These are phyloP conservation scores for Montipora capitata DNA, from an alignment of 92 coral and sea anemone species.

Conservation along the genomic window DNA sequence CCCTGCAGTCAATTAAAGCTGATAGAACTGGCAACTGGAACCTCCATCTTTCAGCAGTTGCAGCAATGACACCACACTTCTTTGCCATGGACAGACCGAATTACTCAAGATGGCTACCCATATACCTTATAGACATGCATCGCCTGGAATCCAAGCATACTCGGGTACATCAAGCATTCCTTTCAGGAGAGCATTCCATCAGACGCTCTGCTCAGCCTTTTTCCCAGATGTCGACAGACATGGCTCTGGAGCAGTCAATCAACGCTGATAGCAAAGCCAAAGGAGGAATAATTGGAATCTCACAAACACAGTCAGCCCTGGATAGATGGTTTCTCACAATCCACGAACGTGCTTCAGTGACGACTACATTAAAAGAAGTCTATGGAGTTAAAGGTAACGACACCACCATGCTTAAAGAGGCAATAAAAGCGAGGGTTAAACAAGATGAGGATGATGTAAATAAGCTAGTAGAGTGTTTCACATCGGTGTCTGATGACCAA, in stretches of 20 bases:
- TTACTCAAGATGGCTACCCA: background rate
- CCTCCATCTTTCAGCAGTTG: background rate
- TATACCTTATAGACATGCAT: background rate
- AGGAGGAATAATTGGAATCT: too few relatives aligned
- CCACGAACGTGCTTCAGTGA: too few relatives aligned
- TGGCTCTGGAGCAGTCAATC: too few relatives aligned
- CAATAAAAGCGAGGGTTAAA: too few relatives aligned
- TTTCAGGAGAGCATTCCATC: background rate
- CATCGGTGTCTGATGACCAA: slow-evolving; percentile 44
- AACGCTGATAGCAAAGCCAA: too few relatives aligned
- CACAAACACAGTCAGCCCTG: too few relatives aligned
- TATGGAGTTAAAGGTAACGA: too few relatives aligned
- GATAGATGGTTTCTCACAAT: too few relatives aligned
- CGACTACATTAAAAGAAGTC: too few relatives aligned
- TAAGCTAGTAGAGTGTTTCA: slow-evolving; percentile 15
- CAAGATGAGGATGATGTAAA: slow-evolving; percentile 21
- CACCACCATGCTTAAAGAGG: too few relatives aligned
- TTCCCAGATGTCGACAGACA: background rate
- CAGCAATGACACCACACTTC: background rate
- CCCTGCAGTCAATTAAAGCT: background rate
- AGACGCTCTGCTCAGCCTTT: background rate
- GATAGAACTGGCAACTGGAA: background rate
- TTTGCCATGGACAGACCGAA: slow-evolving; percentile 1
- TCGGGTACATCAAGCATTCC: background rate
- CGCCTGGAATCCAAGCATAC: background rate